Evolutionary conservation across 2,113 vertebrate genomes (phyloP).

Genomic region (Pseudopipra pipra): DNA sequence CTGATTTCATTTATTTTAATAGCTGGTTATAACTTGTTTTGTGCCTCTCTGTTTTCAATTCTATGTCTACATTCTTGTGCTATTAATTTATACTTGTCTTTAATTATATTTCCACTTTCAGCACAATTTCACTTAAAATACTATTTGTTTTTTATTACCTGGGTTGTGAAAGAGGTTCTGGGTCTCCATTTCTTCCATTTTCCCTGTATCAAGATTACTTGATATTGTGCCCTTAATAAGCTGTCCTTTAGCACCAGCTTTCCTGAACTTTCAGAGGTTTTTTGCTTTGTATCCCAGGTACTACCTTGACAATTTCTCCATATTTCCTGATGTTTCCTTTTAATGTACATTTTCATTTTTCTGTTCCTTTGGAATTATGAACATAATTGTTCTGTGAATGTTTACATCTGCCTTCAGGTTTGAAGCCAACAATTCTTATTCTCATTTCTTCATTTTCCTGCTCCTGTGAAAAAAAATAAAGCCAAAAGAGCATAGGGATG

Average conservation of each 20-base stretch:
- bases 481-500: neutral
- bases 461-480: neutral
- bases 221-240: neutral
- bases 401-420: neutral
- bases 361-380: neutral
- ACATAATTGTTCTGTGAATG: neutral
- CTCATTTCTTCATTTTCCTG: neutral
- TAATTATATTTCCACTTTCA: slow-evolving; percentile 1
- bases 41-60: neutral
- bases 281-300: neutral
- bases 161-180: neutral
- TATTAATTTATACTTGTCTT: neutral
- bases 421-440: neutral
- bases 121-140: neutral
- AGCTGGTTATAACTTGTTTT: neutral
- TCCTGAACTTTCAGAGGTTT: neutral
- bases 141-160: neutral
- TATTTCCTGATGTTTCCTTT: neutral
- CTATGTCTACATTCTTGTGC: neutral
- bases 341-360: neutral
- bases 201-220: neutral
- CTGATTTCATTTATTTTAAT: neutral
- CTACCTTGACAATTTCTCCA: neutral
- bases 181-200: neutral
- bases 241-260: neutral